Evolutionary conservation across 2,888 invertebrate genomes (phyloP).

Genomic region (Troilus luridus): DNA sequence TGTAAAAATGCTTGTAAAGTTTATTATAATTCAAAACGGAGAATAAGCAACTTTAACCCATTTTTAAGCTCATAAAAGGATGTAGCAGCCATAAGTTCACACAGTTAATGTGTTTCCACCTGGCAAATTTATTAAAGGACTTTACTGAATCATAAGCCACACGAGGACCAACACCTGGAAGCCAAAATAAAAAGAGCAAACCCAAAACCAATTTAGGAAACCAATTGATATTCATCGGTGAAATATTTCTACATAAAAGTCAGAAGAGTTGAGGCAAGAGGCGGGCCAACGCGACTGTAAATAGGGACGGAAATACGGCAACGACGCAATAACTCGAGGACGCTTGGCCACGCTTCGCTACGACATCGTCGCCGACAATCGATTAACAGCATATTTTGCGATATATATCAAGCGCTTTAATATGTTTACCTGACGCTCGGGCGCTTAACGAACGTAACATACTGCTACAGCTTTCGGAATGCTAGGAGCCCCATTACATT

Average conservation of each 20-base stretch:
- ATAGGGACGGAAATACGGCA: conserved; percentile 24
- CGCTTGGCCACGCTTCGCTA: neutral
- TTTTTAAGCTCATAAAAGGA: no score
- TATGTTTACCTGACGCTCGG: neutral
- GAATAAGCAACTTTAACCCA: no score
- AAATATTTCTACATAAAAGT: conserved; percentile 48
- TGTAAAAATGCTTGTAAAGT: no score
- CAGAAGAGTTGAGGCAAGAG: conserved; percentile 18
- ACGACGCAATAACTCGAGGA: conserved; percentile 6
- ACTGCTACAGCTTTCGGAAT: neutral
- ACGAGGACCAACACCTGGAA: neutral
- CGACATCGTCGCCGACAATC: conserved; percentile 1
- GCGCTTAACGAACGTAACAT: neutral
- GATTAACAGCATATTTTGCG: conserved; percentile 11
- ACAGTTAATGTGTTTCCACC: neutral
- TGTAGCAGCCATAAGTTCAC: neutral
- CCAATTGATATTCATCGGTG: conserved; percentile 30
- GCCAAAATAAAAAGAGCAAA: conserved; percentile 23
- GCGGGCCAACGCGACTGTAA: conserved; percentile 14
- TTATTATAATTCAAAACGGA: no score
- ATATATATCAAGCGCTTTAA: conserved; percentile 3
- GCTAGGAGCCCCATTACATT: neutral
- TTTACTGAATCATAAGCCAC: conserved; percentile 9
- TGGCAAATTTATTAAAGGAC: neutral
- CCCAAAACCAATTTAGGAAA: conserved; percentile 32